A percentile compares a stretch with the other conserved stretches of the same genome.
Evolutionary conservation across 1,140 invertebrate species (phyloP).

Genomic region (Diabrotica undecimpunctata): DNA sequence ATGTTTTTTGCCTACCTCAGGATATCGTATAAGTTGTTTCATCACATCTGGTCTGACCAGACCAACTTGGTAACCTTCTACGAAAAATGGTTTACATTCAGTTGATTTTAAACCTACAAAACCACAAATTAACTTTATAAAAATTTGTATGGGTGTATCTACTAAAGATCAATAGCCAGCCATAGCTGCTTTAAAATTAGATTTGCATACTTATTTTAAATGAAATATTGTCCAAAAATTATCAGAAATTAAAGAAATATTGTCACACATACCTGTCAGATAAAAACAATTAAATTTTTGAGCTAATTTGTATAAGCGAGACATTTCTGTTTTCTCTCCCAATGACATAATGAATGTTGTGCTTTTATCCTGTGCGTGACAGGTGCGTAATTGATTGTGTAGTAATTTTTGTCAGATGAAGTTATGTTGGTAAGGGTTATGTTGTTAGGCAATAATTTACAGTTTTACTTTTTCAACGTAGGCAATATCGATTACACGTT

Average conservation of each 20-base stretch:
- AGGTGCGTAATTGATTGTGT: not conserved
- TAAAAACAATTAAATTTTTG: constrained; percentile 85
- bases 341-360: constrained; percentile 8
- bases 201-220: constrained; percentile 25
- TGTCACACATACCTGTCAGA: constrained; percentile 64
- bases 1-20: constrained; percentile 59
- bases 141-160: constrained; percentile 24
- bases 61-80: constrained; percentile 84
- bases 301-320: constrained; percentile 68
- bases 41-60: constrained; percentile 78
- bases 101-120: constrained; percentile 48
- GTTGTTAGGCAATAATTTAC: no score
- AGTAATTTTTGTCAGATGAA: not conserved
- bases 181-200: constrained; percentile 7
- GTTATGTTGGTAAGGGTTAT: not conserved
- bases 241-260: not conserved
- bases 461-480: no score
- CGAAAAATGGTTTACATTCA: constrained; percentile 79
- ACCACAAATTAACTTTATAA: constrained; percentile 12
- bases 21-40: constrained; percentile 73
- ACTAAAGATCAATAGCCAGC: constrained; percentile 32
- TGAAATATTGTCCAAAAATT: constrained; percentile 16
- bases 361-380: constrained; percentile 8
- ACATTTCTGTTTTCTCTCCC: constrained; percentile 52
- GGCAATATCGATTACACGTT: no score